A percentile compares a stretch with the other conserved stretches of the same genome.
Conservation (phyloP, 2,888 invertebrate genomes). For the Tenthredo amoena region DNA sequence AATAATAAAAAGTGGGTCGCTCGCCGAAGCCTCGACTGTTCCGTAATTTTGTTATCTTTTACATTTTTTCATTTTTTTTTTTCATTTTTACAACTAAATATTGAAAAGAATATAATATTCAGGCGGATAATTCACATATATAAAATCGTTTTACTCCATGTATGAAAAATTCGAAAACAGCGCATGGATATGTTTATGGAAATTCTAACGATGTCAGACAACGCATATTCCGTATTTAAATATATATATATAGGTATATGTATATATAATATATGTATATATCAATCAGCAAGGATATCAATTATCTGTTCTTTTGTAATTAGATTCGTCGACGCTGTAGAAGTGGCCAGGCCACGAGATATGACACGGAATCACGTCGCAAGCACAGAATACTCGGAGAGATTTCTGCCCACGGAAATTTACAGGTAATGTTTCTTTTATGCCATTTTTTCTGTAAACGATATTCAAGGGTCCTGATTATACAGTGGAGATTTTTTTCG, state of each 20-base stretch:
- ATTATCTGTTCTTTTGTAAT: slow-evolving; percentile 1
- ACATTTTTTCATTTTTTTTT: background rate
- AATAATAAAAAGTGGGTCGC: background rate
- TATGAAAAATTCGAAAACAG: background rate
- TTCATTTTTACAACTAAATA: background rate
- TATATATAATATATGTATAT: too few relatives aligned
- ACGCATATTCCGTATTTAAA: background rate
- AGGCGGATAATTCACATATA: background rate
- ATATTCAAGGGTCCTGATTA: slow-evolving; percentile 10
- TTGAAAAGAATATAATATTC: background rate
- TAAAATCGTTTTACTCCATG: background rate
- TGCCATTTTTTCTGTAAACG: background rate
- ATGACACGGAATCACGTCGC: slow-evolving; percentile 78
- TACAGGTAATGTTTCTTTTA: slow-evolving; percentile 71
- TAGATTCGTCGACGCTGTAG: slow-evolving; percentile 76
- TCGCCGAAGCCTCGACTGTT: background rate
- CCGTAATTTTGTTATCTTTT: background rate
- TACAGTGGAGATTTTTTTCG: background rate
- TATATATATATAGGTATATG: too few relatives aligned
- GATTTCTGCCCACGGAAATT: slow-evolving; percentile 75
- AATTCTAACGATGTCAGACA: slow-evolving; percentile 18
- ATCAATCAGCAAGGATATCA: background rate
- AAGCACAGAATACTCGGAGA: slow-evolving; percentile 76
- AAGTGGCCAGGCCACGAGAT: slow-evolving; percentile 77
- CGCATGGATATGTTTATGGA: background rate